phyloP scores from a whole-genome alignment of 2,797 vertebrate species.

The Champsocephalus gunnari region DNA sequence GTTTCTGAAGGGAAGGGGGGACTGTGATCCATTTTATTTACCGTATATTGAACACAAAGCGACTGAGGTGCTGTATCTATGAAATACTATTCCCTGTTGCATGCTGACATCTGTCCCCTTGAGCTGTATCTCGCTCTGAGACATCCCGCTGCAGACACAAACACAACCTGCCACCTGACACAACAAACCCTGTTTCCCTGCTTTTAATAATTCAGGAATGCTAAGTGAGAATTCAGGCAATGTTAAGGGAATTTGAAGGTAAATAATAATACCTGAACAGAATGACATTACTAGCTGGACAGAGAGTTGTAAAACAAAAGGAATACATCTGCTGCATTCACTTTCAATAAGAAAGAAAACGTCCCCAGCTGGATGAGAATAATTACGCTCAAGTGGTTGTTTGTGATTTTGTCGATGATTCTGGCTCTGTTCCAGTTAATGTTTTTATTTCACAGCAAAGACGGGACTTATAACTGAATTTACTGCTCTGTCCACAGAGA shows the following conservation, averaged over 20 bases:
- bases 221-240: slow-evolving; percentile 10
- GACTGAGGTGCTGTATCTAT: slow-evolving; percentile 16
- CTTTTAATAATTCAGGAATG: slow-evolving; percentile 48
- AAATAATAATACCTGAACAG: slow-evolving; percentile 18
- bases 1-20: background rate
- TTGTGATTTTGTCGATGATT: slow-evolving; percentile 51
- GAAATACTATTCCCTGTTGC: slow-evolving; percentile 50
- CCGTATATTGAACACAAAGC: slow-evolving; percentile 14
- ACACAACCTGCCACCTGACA: slow-evolving; percentile 50
- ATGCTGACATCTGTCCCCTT: slow-evolving; percentile 30
- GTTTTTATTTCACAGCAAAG: slow-evolving; percentile 65
- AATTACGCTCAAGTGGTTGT: slow-evolving; percentile 49
- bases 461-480: slow-evolving; percentile 72
- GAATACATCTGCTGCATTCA: slow-evolving; percentile 17
- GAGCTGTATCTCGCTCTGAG: slow-evolving; percentile 17
- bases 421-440: slow-evolving; percentile 63
- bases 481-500: slow-evolving; percentile 60
- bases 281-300: slow-evolving; percentile 13
- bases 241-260: slow-evolving; percentile 29
- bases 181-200: slow-evolving; percentile 29
- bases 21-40: slow-evolving; percentile 24
- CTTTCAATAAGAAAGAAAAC: slow-evolving; percentile 39
- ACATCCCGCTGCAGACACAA: slow-evolving; percentile 45
- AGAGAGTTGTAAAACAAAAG: slow-evolving; percentile 41
- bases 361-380: slow-evolving; percentile 41